Evolutionary conservation across 2,113 vertebrate species (phyloP), one percentile per base, ranked within the genome.

Genomic region (Stictonetta naevosa): DNA sequence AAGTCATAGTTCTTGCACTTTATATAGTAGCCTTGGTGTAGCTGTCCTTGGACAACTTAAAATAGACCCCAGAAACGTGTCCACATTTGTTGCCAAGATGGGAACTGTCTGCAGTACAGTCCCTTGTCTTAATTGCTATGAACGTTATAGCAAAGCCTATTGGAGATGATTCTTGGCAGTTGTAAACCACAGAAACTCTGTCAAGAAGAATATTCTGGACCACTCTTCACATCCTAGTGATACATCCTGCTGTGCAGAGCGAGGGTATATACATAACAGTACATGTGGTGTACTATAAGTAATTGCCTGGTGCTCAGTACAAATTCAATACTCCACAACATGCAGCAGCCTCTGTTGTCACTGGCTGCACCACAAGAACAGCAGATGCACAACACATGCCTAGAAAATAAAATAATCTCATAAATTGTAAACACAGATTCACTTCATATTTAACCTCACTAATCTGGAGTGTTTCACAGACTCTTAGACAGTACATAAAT

Each of bases 401-500:
- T 23, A 50, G 67, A 42, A 60, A 83, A 55, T 17, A 52, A 83
- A 86, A 84, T 29, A 71, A 66, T 15, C 59, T 66, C 80, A 28
- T 79, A 42, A 63, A 2, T 33, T 28, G 9, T 48, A 53, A 84
- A 8, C 28, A 81, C 7, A 81, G 60, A 71, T 21, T 76, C 18
- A 33, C 19, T 58, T 50, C 7, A 28, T 63, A 4, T 1, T 42
- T 68, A 80, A 68, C 18, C 56, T 88, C 72, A 81, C 18, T 40
- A 2, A 3, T 53, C 34, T 0, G 0, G 16, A 11, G 2, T 8
- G 5, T 33, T 80, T 59, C 55, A 69, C 55, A 83, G 53, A 6
- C 42, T 83, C n/a, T 72, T 56, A 67, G 33, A 18, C 0, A 2
- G 33, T 19, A 31, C 0, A 0, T 58, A 79, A 92, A 73, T 19